These are phyloP conservation scores for Montipora sp. DNA, from an alignment of 64 coral and sea anemone species.

Conservation along the genomic window DNA sequence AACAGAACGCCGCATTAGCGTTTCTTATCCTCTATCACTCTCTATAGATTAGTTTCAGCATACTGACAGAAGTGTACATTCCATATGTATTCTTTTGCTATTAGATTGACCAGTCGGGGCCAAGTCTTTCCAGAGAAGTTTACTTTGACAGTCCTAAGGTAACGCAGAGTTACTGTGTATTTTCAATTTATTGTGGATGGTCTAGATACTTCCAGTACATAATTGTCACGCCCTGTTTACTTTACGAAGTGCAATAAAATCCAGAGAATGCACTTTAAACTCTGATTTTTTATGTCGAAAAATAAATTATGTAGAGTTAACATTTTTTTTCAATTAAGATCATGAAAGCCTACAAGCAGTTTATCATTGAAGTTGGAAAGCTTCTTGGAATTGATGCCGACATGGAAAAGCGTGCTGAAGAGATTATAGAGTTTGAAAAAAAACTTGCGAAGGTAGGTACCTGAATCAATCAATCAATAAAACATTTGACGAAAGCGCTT, in stretches of 20 bases:
- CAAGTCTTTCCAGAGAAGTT: constrained; percentile 96
- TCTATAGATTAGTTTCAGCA: not conserved
- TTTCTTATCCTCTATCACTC: not conserved
- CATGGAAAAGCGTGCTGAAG: constrained; percentile 78
- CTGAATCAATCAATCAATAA: too few relatives aligned
- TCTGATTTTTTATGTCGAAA: too few relatives aligned
- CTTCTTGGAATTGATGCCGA: constrained; percentile 70
- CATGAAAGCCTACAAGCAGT: constrained; percentile 97
- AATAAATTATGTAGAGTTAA: not conserved
- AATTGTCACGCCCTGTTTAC: too few relatives aligned
- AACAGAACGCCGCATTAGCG: too few relatives aligned
- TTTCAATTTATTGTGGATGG: not conserved
- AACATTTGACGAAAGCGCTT: too few relatives aligned
- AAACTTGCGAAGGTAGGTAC: constrained; percentile 85
- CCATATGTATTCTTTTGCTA: not conserved
- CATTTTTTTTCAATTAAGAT: constrained; percentile 52
- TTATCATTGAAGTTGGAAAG: constrained; percentile 81
- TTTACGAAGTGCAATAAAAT: too few relatives aligned
- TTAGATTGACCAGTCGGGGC: constrained; percentile 97
- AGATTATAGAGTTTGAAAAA: constrained; percentile 88
- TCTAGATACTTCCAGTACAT: not conserved
- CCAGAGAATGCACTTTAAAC: too few relatives aligned
- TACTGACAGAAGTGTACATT: not conserved
- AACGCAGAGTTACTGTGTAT: not conserved
- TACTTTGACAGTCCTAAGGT: constrained; percentile 95